phyloP scores from a whole-genome alignment of 2,888 invertebrate genomes.

The Luperina nickerlii region DNA sequence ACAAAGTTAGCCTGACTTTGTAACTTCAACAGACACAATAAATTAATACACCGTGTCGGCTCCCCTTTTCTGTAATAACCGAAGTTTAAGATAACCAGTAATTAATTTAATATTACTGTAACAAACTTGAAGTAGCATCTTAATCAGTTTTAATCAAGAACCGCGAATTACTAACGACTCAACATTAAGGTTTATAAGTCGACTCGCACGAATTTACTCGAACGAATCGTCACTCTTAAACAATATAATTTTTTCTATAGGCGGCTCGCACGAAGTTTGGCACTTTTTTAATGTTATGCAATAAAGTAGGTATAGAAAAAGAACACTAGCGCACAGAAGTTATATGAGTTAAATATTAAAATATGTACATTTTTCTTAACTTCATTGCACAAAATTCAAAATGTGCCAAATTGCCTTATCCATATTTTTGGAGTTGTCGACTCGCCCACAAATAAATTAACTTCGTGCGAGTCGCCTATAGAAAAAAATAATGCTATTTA shows the following conservation, averaged over 20 bases:
- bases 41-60: not conserved
- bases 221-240: not conserved
- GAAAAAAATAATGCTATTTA: not conserved
- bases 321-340: not conserved
- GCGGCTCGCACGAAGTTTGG: not conserved
- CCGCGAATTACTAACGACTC: constrained; percentile 43
- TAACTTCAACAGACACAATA: not conserved
- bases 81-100: constrained; percentile 38
- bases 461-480: not conserved
- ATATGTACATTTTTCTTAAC: not conserved
- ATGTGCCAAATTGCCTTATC: not conserved
- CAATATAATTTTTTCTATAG: not conserved
- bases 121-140: constrained; percentile 41
- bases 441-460: not conserved
- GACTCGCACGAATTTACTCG: not conserved
- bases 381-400: not conserved
- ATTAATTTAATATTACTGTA: constrained; percentile 50
- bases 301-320: not conserved
- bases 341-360: not conserved
- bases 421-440: not conserved
- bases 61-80: not conserved
- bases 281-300: not conserved
- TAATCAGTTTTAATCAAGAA: constrained; percentile 59
- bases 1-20: not conserved
- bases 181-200: constrained; percentile 26